Evolutionary conservation across 92 coral and sea anemone species (phyloP).

Genomic region (Heliopora coerulea): DNA sequence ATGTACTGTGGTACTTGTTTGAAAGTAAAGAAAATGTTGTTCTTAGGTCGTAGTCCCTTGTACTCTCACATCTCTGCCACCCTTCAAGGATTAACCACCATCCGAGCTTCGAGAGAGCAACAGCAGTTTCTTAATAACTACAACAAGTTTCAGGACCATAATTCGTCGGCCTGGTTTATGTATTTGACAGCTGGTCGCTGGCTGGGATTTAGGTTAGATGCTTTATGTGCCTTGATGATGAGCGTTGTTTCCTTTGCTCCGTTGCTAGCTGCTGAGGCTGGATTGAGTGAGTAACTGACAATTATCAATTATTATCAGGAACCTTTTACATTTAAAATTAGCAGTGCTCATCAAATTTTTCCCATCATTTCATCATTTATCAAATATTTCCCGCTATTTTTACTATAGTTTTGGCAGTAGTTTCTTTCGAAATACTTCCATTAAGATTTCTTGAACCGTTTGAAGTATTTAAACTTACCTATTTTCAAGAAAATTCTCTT

Average conservation of each 20-base stretch:
- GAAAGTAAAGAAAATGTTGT: no score
- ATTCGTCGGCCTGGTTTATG: slow-evolving; percentile 79
- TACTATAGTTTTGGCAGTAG: no score
- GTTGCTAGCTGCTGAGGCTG: slow-evolving; percentile 63
- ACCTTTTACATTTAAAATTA: no score
- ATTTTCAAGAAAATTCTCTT: no score
- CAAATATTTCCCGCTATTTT: no score
- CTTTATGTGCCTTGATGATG: slow-evolving; percentile 69
- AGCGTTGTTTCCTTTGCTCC: slow-evolving; percentile 85
- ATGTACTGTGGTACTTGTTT: no score
- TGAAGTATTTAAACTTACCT: no score
- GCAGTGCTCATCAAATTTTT: no score
- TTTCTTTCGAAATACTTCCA: no score
- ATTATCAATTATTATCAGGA: no score
- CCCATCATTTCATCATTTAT: no score
- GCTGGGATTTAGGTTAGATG: slow-evolving; percentile 82
- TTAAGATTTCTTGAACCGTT: no score
- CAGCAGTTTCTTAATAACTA: slow-evolving; percentile 60
- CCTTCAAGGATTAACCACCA: slow-evolving; percentile 72
- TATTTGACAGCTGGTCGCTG: slow-evolving; percentile 72
- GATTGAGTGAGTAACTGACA: slow-evolving; percentile 55
- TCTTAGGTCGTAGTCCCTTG: slow-evolving; percentile 85
- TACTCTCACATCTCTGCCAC: slow-evolving; percentile 81
- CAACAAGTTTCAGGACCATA: slow-evolving; percentile 78
- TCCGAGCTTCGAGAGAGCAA: slow-evolving; percentile 73